phyloP scores from a whole-genome alignment of 92 coral and sea anemone species.

The Siderastrea radians region DNA sequence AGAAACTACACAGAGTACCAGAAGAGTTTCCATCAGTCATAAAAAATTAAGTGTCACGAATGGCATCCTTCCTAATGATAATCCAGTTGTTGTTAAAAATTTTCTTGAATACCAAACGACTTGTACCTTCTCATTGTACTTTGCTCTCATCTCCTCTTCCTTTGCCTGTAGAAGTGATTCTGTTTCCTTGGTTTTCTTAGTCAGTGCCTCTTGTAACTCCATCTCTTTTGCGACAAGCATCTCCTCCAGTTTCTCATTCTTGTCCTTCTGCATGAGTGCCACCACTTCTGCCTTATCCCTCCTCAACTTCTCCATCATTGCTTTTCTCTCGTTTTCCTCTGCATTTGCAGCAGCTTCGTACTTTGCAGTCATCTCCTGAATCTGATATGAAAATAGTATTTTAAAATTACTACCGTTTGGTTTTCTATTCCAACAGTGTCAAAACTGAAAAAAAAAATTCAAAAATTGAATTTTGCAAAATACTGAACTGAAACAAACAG shows the following conservation, averaged over 20 bases:
- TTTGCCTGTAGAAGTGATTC: conserved; percentile 79
- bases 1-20: no score
- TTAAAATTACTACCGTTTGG: no score
- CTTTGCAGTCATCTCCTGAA: conserved; percentile 77
- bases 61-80: no score
- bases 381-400: background rate
- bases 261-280: conserved; percentile 95
- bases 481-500: no score
- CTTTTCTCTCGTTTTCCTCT: conserved; percentile 86
- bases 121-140: conserved; percentile 87
- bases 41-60: no score
- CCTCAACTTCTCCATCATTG: conserved; percentile 89
- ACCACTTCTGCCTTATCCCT: conserved; percentile 97
- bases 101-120: no score
- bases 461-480: no score
- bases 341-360: conserved; percentile 72
- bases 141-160: conserved; percentile 86
- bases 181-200: conserved; percentile 80
- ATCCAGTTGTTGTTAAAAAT: no score
- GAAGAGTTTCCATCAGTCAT: no score
- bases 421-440: no score
- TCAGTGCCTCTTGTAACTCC: conserved; percentile 83
- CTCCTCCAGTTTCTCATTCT: conserved; percentile 81
- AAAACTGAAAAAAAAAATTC: no score
- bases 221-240: conserved; percentile 82